These are phyloP conservation scores for Epizoanthus fatuus DNA, from an alignment of 92 coral and sea anemone species.

Conservation along the genomic window DNA sequence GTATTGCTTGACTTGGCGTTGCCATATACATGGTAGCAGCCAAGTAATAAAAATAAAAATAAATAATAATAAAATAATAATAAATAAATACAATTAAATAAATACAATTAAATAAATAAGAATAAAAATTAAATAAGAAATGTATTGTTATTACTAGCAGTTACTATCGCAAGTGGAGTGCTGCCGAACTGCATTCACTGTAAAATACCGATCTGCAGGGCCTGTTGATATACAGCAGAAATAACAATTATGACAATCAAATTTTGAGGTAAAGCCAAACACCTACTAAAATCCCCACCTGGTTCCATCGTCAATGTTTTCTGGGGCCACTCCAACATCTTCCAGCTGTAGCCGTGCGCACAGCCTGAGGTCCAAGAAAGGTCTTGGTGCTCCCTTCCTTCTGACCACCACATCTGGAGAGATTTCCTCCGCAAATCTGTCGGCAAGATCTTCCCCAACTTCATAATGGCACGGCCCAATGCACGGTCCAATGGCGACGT, in stretches of 20 bases:
- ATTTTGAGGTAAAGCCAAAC: background rate
- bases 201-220: no score
- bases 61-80: no score
- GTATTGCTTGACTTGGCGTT: no score
- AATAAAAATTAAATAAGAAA: no score
- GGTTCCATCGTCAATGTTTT: constrained; percentile 86
- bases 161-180: no score
- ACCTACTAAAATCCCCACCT: constrained; percentile 50
- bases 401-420: constrained; percentile 75
- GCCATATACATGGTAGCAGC: no score
- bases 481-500: constrained; percentile 85
- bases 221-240: no score
- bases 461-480: constrained; percentile 96
- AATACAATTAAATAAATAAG: no score
- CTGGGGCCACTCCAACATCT: constrained; percentile 68
- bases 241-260: background rate
- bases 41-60: no score
- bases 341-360: constrained; percentile 81
- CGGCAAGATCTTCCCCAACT: constrained; percentile 93
- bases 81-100: no score
- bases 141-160: no score
- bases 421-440: constrained; percentile 70
- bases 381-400: constrained; percentile 76
- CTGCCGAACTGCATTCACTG: no score
- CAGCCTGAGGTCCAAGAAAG: constrained; percentile 83